Evolutionary conservation across 2,888 invertebrate genomes (phyloP), one percentile per base, ranked within the genome.

Genomic region (Noctua janthe): DNA sequence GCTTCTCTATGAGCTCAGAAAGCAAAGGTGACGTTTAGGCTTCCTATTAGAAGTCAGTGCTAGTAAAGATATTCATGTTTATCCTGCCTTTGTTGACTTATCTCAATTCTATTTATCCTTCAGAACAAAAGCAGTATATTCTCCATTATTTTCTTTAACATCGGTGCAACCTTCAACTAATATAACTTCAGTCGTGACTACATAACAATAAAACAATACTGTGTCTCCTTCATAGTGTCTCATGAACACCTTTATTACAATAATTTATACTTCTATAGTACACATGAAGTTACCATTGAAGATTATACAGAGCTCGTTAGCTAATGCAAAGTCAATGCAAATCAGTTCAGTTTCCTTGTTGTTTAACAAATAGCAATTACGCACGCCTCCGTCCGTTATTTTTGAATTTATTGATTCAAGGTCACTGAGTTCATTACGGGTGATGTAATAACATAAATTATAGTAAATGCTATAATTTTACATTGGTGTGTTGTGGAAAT

Each of bases 291-390:
- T 87, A 43, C 73, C 74, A 72, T 79, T 79, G 86, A 78, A 71
- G 79, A 76, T 71, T 77, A 80, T 80, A 47, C 70, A 29, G 23
- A 82, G 70, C 71, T 87, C 79, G 76, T 85, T 84, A 81, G 56
- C 66, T 78, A 71, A 88, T 77, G 83, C 83, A 76, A 56, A 83
- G 69, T 78, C 74, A 79, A 88, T 89, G 87, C 84, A 86, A 86
- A 89, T 80, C 74, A 74, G 80, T 67, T 70, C 51, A 59, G 81
- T 84, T 90, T 89, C 89, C 89, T 87, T 82, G 82, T 89, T 79
- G 71, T 75, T 80, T 80, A 83, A 87, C 86, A 79, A 88, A 82
- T 82, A 71, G 76, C 78, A 82, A 82, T 82, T 78, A 89, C 74
- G 35, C 13, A 83, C 85, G 86, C 83, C 88, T 77, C 17, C 75